phyloP scores from a whole-genome alignment of 2,113 vertebrate species.

The Perccottus glenii region DNA sequence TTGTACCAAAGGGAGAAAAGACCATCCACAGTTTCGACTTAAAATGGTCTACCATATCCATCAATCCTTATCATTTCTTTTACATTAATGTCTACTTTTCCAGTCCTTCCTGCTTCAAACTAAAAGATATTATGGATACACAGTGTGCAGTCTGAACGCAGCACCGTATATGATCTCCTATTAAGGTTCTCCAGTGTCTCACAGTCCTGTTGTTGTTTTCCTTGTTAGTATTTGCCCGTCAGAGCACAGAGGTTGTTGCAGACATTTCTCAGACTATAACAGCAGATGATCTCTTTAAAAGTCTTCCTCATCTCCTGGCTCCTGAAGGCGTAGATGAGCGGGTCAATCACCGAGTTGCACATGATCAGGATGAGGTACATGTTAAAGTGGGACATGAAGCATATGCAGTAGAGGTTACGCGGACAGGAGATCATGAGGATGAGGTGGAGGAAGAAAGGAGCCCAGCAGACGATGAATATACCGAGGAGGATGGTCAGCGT shows the following conservation, averaged over 20 bases:
- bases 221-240: conserved; percentile 79
- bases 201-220: not conserved
- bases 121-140: not conserved
- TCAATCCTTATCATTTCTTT: not conserved
- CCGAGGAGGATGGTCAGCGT: conserved; percentile 93
- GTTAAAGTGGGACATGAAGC: conserved; percentile 98
- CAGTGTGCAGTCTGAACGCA: not conserved
- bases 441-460: conserved; percentile 91
- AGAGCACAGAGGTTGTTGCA: conserved; percentile 77
- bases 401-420: conserved; percentile 91
- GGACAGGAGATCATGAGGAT: conserved; percentile 96
- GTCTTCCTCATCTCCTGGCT: conserved; percentile 96
- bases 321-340: conserved; percentile 94
- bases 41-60: not conserved
- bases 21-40: not conserved
- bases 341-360: conserved; percentile 95
- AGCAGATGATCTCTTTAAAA: conserved; percentile 92
- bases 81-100: too few species aligned
- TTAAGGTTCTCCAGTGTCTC: not conserved
- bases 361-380: conserved; percentile 98
- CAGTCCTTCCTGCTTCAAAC: too few species aligned
- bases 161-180: not conserved
- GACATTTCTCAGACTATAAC: conserved; percentile 77
- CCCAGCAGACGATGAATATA: conserved; percentile 91
- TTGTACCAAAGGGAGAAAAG: not conserved